A percentile compares a stretch with the other conserved stretches of the same genome.
phyloP scores from a whole-genome alignment of 2,797 vertebrate genomes.

The Jordanella pulchra region DNA sequence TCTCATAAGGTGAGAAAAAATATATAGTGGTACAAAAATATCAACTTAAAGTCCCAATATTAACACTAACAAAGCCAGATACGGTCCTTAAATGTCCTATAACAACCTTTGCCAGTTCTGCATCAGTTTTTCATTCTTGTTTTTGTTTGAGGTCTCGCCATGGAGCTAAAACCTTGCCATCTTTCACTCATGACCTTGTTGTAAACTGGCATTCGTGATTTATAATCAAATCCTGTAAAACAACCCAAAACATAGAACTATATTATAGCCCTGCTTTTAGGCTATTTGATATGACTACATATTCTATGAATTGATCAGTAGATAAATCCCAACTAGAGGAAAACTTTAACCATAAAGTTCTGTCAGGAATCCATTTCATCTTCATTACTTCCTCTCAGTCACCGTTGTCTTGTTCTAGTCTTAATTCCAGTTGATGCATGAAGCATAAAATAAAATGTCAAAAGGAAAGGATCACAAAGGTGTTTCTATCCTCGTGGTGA shows the following conservation, averaged over 20 bases:
- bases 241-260: not conserved
- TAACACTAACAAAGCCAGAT: too few species aligned
- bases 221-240: not conserved
- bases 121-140: too few species aligned
- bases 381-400: not conserved
- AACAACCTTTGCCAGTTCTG: too few species aligned
- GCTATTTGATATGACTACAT: not conserved
- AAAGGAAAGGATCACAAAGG: not conserved
- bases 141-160: too few species aligned
- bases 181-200: not conserved
- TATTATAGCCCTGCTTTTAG: not conserved
- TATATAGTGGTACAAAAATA: too few species aligned
- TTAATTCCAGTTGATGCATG: not conserved
- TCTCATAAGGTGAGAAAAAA: too few species aligned
- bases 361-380: not conserved
- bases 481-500: too few species aligned
- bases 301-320: not conserved
- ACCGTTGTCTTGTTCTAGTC: not conserved
- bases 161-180: too few species aligned
- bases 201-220: not conserved
- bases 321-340: not conserved
- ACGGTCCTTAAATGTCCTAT: too few species aligned
- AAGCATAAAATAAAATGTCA: not conserved
- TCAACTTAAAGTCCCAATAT: too few species aligned
- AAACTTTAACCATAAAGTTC: constrained; percentile 1